A percentile compares a stretch with the other conserved stretches of the same genome.
Evolutionary conservation across 2,797 vertebrate genomes (phyloP).

Genomic region (Gobionotothen gibberifrons): DNA sequence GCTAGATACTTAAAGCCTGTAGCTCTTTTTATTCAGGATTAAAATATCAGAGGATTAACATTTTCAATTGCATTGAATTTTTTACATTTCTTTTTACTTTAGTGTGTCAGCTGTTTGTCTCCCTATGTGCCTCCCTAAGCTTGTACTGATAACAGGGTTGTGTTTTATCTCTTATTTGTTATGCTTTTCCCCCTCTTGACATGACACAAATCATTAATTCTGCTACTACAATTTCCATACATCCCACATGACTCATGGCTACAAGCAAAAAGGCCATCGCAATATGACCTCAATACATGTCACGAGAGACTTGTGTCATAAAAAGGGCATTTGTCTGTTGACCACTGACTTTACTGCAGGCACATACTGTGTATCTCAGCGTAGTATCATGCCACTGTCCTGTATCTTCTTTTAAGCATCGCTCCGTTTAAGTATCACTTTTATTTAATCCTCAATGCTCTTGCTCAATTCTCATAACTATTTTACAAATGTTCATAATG

Average conservation of each 20-base stretch:
- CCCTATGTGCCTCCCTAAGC: background rate
- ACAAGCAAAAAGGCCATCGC: conserved; percentile 1
- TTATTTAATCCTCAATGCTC: conserved; percentile 8
- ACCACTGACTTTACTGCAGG: conserved; percentile 37
- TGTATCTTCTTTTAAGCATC: conserved; percentile 6
- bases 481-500: no score
- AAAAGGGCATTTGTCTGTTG: conserved; percentile 25
- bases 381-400: background rate
- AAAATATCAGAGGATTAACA: conserved; percentile 1
- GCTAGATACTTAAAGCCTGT: conserved; percentile 5
- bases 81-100: background rate
- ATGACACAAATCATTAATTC: background rate
- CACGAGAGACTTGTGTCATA: conserved; percentile 29
- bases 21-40: conserved; percentile 5
- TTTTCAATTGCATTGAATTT: background rate
- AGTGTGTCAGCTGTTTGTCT: background rate
- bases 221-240: conserved; percentile 8
- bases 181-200: background rate
- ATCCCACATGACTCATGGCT: conserved; percentile 27
- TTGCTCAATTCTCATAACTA: background rate
- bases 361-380: background rate
- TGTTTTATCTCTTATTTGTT: background rate
- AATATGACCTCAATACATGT: conserved; percentile 7
- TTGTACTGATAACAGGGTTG: background rate
- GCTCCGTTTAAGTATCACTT: background rate